Percentiles rank a stretch among this genome's conserved stretches.
phyloP scores from a whole-genome alignment of 2,888 invertebrate species.

The Frankliniella intonsa region DNA sequence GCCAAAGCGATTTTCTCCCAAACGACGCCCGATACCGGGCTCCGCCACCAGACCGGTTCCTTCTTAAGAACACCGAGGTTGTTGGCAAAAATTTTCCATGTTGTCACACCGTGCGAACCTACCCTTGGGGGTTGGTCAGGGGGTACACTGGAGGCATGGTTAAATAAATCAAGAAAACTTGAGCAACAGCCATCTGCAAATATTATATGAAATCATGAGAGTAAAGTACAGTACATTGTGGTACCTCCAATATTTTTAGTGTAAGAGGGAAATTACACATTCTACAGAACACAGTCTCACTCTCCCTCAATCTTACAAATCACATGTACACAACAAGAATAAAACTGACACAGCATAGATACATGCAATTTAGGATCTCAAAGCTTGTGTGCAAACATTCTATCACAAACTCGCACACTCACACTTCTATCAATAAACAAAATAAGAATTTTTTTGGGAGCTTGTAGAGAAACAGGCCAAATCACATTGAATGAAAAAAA shows the following conservation, averaged over 20 bases:
- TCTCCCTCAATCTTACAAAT: slow-evolving; percentile 5
- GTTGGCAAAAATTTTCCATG: too few relatives aligned
- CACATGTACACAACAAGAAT: slow-evolving; percentile 3
- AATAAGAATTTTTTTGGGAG: slow-evolving; percentile 11
- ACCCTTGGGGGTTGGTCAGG: too few relatives aligned
- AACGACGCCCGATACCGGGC: too few relatives aligned
- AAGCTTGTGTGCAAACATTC: slow-evolving; percentile 16
- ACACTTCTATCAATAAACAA: slow-evolving; percentile 6
- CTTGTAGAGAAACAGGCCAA: slow-evolving; percentile 22
- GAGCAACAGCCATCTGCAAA: slow-evolving; percentile 24
- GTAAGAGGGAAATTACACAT: slow-evolving; percentile 25
- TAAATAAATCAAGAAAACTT: neutral
- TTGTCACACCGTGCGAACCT: too few relatives aligned
- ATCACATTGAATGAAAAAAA: neutral
- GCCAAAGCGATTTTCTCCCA: too few relatives aligned
- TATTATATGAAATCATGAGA: slow-evolving; percentile 18
- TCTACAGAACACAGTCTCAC: slow-evolving; percentile 23
- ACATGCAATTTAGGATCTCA: slow-evolving; percentile 1
- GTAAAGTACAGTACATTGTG: slow-evolving; percentile 20
- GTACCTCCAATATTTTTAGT: slow-evolving; percentile 17
- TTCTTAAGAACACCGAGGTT: too few relatives aligned
- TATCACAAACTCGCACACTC: slow-evolving; percentile 21
- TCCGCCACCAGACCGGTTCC: too few relatives aligned
- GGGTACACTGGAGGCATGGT: too few relatives aligned
- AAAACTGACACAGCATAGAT: neutral